phyloP scores from a whole-genome alignment of 2,888 invertebrate genomes.

The Panopea generosa region DNA sequence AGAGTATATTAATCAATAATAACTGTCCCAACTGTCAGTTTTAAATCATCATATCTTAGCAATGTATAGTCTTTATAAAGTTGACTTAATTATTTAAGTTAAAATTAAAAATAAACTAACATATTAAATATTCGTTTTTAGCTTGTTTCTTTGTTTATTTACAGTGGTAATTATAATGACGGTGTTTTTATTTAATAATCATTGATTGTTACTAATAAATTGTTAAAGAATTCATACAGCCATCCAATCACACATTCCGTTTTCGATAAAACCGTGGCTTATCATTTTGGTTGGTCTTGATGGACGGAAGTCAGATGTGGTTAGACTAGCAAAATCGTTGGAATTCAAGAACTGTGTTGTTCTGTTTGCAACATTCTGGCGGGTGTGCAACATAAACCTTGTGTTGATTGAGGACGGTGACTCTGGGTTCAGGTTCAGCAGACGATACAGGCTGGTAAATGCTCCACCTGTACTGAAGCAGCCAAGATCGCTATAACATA shows the following conservation, averaged over 20 bases:
- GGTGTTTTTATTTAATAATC: too few species aligned
- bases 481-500: conserved; percentile 95
- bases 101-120: too few species aligned
- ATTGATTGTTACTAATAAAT: too few species aligned
- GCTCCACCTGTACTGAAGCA: conserved; percentile 93
- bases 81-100: too few species aligned
- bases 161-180: too few species aligned
- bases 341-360: conserved; percentile 53
- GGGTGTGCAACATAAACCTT: conserved; percentile 68
- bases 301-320: conserved; percentile 62
- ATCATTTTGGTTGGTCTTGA: conserved; percentile 69
- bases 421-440: conserved; percentile 71
- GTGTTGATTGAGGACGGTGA: conserved; percentile 65
- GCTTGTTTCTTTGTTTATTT: too few species aligned
- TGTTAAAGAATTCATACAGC: too few species aligned
- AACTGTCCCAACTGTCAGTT: too few species aligned
- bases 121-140: too few species aligned
- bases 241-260: conserved; percentile 72
- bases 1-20: too few species aligned
- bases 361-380: conserved; percentile 34
- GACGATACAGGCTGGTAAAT: conserved; percentile 89
- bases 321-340: conserved; percentile 58
- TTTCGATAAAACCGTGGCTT: conserved; percentile 74
- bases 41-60: too few species aligned
- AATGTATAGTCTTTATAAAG: too few species aligned